Percentiles rank a stretch among this genome's conserved stretches.
Conservation (phyloP, 2,888 invertebrate genomes). For the Sinopyrophorus schimmeli region DNA sequence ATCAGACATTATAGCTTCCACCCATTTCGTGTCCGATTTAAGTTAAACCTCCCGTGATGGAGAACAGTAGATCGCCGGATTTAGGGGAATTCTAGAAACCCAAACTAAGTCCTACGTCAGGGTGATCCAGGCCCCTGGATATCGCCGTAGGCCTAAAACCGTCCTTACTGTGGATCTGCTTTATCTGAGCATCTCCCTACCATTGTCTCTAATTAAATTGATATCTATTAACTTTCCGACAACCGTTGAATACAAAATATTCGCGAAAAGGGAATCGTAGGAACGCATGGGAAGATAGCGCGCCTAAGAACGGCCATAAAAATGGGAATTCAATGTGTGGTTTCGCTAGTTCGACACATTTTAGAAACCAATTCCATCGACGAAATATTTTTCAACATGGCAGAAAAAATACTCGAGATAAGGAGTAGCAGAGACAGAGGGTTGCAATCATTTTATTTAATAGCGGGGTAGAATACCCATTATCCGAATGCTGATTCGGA, state of each 20-base stretch:
- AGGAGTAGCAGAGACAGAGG: constrained; percentile 31
- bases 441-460: constrained; percentile 40
- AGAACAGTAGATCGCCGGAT: constrained; percentile 46
- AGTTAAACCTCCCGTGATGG: constrained; percentile 45
- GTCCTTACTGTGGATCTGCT: constrained; percentile 23
- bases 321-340: background rate
- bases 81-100: constrained; percentile 43
- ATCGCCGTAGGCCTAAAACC: constrained; percentile 29
- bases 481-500: constrained; percentile 37
- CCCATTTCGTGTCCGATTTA: constrained; percentile 47
- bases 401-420: constrained; percentile 25
- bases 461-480: constrained; percentile 38
- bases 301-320: constrained; percentile 1
- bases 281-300: background rate
- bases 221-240: constrained; percentile 47
- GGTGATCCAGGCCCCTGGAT: constrained; percentile 42
- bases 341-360: constrained; percentile 12
- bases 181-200: constrained; percentile 33
- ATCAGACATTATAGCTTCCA: constrained; percentile 33
- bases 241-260: constrained; percentile 31
- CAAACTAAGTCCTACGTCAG: constrained; percentile 41
- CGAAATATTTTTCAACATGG: constrained; percentile 16
- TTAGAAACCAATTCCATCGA: constrained; percentile 8
- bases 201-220: constrained; percentile 49
- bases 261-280: background rate